Evolutionary conservation across 2,888 invertebrate genomes (phyloP), one percentile per base, ranked within the genome.

Genomic region (Coronaproctus castanopsis): DNA sequence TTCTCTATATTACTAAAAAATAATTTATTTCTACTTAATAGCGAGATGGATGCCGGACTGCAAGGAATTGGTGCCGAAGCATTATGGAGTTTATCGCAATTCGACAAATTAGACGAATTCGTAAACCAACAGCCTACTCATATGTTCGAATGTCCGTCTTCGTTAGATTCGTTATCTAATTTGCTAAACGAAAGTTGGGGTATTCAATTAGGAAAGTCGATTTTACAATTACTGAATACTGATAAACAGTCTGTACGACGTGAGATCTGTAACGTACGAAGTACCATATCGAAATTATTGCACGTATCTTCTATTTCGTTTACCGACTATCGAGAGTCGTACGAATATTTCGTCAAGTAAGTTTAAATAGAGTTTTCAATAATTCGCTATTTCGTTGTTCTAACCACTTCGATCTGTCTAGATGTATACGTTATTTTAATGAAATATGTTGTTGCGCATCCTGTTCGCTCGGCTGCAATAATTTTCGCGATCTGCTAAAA

Each of bases 61-160:
- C 36, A 36, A 8, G 36, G 36, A 36, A 36, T 36, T 8, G 14
- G 14, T 36, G 36, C 36, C 52, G 93, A 96, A 70, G 83, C 92
- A 0, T 76, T 91, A 24, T 91, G 92, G 89, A 81, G 88, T 58
- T 75, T 96, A 21, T 84, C 87, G 1, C 79, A 83, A 64, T 95
- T 87, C 73, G 83, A 87, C 21, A 81, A 85, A 64, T 74, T 95
- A 8, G 82, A 86, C 19, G 73, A 78, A 51, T 68, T 84, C 20
- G 69, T 80, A 2, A 71, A 76, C 19, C 36, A 36, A 14, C 36
- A 36, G 8, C 75, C 78, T 36, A 8, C 36, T 5, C 8, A 36
- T 36, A 8, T 14, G 5, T 36, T 5, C 8, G 14, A 36, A 8
- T 36, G 36, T 36, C 14, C 36, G 14, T 36, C 36, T 5, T 36